A percentile compares a stretch with the other conserved stretches of the same genome.
These are phyloP conservation scores for Elanoides forficatus DNA, from an alignment of 2,113 vertebrate genomes.

Conservation along the genomic window DNA sequence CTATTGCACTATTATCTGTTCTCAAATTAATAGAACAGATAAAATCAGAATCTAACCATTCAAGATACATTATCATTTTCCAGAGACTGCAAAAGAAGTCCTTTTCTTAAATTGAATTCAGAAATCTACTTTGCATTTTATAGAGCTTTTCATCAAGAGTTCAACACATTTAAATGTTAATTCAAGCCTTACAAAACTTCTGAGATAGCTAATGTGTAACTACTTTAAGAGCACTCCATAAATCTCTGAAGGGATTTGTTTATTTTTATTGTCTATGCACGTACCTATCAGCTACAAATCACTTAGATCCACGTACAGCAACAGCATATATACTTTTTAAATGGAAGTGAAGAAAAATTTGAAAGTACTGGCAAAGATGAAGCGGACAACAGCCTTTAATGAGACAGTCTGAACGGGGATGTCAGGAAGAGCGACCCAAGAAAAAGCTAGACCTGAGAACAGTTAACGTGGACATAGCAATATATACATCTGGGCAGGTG, in stretches of 20 bases:
- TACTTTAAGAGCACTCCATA: neutral
- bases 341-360: neutral
- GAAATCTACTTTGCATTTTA: neutral
- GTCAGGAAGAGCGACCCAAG: rapidly evolving
- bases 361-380: neutral
- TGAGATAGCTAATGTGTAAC: neutral
- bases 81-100: neutral
- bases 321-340: neutral
- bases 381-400: neutral
- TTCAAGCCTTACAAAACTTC: neutral
- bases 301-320: neutral
- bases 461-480: neutral
- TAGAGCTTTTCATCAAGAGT: neutral
- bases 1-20: neutral
- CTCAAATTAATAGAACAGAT: neutral
- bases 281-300: neutral
- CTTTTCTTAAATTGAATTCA: neutral
- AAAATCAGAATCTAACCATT: neutral
- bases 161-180: neutral
- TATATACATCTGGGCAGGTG: neutral
- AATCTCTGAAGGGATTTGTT: neutral
- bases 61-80: neutral
- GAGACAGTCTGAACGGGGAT: neutral
- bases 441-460: neutral
- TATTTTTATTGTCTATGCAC: neutral